Evolutionary conservation across 2,797 vertebrate species (phyloP), one percentile per base, ranked within the genome.

Genomic region (Remorina albescens): DNA sequence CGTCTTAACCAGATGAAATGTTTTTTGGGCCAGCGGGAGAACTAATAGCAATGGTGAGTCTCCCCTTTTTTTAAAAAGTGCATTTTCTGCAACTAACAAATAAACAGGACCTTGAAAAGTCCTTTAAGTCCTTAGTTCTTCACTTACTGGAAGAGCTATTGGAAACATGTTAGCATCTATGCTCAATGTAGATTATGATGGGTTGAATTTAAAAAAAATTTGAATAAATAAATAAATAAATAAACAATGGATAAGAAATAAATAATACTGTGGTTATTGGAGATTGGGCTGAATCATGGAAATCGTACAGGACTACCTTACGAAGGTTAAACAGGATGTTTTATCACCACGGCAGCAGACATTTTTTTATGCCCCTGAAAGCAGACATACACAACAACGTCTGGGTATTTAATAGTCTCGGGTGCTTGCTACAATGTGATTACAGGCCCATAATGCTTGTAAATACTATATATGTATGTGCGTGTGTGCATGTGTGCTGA

Each of bases 401-500:
- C 81, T 84, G 71, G 61, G 23, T 50, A 60, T 86, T 84, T 80
- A 81, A 81, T 77, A 63, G 83, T 26, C 54, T 34, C 81, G 47
- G 72, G 72, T 83, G 80, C 56, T 51, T 58, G 58, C 59, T 85
- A 86, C 64, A 86, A 71, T 54, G 76, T 81, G 71, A 87, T 89
- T 83, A 87, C 76, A 78, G 74, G 67, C 81, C 64, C 70, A 11
- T 78, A 68, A 81, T 76, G 71, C 76, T 66, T 88, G 71, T 89
- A 82, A 88, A 86, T 81, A 56, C 41, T 65, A 4, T 62, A 9
- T 54, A 50, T 42, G 19, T 44, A 21, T 39, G 3, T 23, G n/a
- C 39, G 61, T 49, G 44, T 74, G 50, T 61, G 62, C 54, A 37
- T 59, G 41, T 49, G 47, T 23, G 39, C 53, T 82, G 82, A 83